Base-by-base conservation (phyloP, 2,888 invertebrate species). In the Drosophila ustulata region DNA sequence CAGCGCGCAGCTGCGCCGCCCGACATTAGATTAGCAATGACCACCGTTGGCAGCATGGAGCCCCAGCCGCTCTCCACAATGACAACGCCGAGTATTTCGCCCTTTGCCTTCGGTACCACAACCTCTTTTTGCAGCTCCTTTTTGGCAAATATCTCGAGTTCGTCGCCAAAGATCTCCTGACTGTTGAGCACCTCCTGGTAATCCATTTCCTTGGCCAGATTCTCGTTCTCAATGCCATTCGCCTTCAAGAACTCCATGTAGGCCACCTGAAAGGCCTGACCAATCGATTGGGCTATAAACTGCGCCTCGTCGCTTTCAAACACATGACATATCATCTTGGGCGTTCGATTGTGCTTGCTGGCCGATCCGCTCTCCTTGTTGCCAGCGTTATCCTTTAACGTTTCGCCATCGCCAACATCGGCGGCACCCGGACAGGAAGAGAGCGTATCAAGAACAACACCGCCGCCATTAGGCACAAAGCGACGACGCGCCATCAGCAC, bases 61-160 rank as follows among this genome's bases (percentile, higher is more conserved):
- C 99, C 99, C 99, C 99, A 99, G 39, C 99, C 99, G 0, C 99
- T 99, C 93, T 99, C 99, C 69, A 99, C 99, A 85, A 99, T 98
- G 55, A 99, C 99, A 75, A 99, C 98, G 13, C 99, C 99, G 43
- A 99, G 93, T 75, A 98, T 98, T 93, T 99, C 99, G 28, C 99
- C 98, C 92, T 99, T 99, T 43, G 97, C 95, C 93, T 99, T 99
- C 49, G 99, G 99, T 66, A 99, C 98, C 58, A 99, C 98, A 75
- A 99, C 99, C 94, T 98, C 98, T 93, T 98, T 98, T 91, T 99
- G 98, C 93, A 97, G 95, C 92, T 99, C 99, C 92, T 99, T 99
- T 92, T 98, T 98, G 8, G 99, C 98, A 92, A 99, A 99, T 96
- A 99, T 98, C 92, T 99, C 98, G 69, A 99, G 93, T 92, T 99